These are phyloP conservation scores for Drosophila fungiperda DNA, from an alignment of 2,888 invertebrate species.

Conservation along the genomic window DNA sequence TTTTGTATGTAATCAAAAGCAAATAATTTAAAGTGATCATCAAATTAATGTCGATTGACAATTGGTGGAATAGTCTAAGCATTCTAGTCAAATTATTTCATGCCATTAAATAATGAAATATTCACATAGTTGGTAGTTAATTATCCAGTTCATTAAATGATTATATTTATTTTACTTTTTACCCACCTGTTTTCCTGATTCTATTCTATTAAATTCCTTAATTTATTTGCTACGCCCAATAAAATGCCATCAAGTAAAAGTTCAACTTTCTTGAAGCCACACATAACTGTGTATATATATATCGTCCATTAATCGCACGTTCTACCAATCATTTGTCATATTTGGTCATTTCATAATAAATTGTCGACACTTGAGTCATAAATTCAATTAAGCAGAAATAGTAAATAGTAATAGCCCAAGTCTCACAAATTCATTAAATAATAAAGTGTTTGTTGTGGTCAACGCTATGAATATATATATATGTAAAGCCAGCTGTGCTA, in stretches of 20 bases:
- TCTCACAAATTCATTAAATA: constrained; percentile 60
- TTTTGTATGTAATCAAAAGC: background rate
- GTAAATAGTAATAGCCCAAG: constrained; percentile 44
- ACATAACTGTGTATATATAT: constrained; percentile 3
- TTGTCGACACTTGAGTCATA: constrained; percentile 52
- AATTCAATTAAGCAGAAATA: constrained; percentile 64
- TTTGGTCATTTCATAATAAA: constrained; percentile 63
- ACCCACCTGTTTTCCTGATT: background rate
- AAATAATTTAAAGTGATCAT: background rate
- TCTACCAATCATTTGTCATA: constrained; percentile 54
- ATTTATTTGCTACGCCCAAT: background rate
- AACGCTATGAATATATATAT: background rate
- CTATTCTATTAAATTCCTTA: background rate
- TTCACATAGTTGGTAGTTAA: background rate
- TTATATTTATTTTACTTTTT: background rate
- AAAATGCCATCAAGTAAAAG: constrained; percentile 1
- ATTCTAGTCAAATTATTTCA: background rate
- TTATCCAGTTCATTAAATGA: background rate
- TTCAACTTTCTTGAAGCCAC: background rate
- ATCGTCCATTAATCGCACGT: constrained; percentile 3
- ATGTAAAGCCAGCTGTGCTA: constrained; percentile 23
- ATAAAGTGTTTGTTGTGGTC: constrained; percentile 59
- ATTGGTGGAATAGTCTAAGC: background rate
- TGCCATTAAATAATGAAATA: background rate
- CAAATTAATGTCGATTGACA: background rate